Base-by-base conservation (phyloP, 2,888 invertebrate species). In the Polydrusus tereticollis region DNA sequence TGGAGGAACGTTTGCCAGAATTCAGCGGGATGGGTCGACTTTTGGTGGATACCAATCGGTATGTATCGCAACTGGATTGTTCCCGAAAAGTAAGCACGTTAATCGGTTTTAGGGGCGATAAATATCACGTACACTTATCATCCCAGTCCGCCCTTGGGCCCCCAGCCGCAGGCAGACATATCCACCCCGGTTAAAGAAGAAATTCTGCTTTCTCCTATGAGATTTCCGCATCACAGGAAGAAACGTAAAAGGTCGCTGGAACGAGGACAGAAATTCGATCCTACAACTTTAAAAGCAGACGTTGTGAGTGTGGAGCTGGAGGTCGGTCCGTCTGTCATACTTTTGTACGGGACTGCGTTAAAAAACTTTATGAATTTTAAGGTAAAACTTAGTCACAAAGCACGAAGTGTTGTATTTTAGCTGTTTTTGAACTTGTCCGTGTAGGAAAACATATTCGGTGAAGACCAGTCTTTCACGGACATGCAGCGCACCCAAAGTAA, bases 171-270 rank as follows among this genome's bases (percentile, higher is more conserved):
- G 86, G 95, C 96, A 0, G 94, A 96, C 80, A 94, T 96, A 23
- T 95, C 97, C 0, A 97, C 97, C 1, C 97, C 97, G 0, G 96
- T 97, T 81, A 95, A 96, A 84, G 97, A 98, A 85, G 97, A 97
- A 86, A 93, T 96, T 74, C 86, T 98, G 0, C 85, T 97, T 21
- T 95, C 96, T 4, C 97, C 98, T 0, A 95, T 98, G 89, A 89
- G 97, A 77, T 96, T 97, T 85, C 95, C 95, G 0, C 89, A 93
- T 76, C 78, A 80, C 23, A 91, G 78, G 65, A 85, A 84, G 73
- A 81, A 78, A 29, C 81, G 82, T 67, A 82, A 84, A 77, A 77
- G 74, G 70, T 83, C 85, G 3, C 83, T 84, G 0, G 88, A 91
- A 75, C 92, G 91, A 12, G 85, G 87, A 21, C 90, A 91, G 72